Conservation (phyloP, 2,113 vertebrate species). For the Labeo rohita region DNA sequence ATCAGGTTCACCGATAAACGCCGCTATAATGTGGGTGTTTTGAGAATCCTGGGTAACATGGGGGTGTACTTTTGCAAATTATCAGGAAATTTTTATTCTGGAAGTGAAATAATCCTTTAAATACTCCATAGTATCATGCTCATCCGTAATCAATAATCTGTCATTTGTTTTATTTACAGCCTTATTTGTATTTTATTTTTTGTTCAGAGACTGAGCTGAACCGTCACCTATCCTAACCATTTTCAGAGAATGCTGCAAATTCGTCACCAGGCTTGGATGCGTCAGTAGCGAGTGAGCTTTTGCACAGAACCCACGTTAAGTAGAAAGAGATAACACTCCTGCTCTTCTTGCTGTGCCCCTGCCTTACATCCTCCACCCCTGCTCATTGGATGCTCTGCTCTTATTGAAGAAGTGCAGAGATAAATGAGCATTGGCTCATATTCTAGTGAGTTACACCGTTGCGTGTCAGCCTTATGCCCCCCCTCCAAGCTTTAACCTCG, state of each 20-base stretch:
- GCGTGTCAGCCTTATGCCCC: neutral
- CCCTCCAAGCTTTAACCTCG: constrained; percentile 17
- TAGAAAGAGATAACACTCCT: neutral
- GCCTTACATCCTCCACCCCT: neutral
- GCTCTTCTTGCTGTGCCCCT: neutral
- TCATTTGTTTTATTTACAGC: neutral
- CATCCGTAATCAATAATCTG: neutral
- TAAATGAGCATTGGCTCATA: constrained; percentile 10
- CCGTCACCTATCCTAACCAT: neutral
- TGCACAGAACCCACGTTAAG: neutral
- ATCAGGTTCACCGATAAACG: too few species aligned
- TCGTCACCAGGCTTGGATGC: neutral
- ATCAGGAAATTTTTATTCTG: too few species aligned
- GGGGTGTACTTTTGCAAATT: too few species aligned
- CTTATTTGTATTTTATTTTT: neutral
- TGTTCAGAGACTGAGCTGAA: neutral
- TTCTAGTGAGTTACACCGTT: constrained; percentile 2
- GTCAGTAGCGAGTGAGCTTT: constrained; percentile 8
- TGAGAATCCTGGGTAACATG: too few species aligned
- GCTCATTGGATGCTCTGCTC: neutral
- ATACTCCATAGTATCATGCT: too few species aligned
- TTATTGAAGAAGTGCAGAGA: constrained; percentile 12
- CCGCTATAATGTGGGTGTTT: too few species aligned
- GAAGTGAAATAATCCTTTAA: too few species aligned
- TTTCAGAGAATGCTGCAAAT: constrained; percentile 14